Conservation (phyloP, 1,140 invertebrate genomes). For the Pantala flavescens region DNA sequence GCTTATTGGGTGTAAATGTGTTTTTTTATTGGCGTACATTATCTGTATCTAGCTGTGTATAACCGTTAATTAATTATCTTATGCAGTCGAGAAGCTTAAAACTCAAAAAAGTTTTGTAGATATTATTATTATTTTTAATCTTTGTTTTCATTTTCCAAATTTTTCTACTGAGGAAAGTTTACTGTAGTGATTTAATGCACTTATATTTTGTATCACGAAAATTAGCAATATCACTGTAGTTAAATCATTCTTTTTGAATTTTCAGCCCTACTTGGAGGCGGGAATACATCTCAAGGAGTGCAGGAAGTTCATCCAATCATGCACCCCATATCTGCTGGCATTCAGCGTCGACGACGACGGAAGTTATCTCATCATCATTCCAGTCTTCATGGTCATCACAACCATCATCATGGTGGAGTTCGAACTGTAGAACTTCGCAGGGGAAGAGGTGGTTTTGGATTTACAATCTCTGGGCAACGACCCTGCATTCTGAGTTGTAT, state of each 20-base stretch:
- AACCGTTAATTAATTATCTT: too few species aligned
- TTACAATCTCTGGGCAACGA: conserved; percentile 87
- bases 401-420: background rate
- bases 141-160: too few species aligned
- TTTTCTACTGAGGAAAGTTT: too few species aligned
- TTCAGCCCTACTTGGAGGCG: background rate
- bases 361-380: background rate
- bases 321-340: background rate
- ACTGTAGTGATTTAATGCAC: too few species aligned
- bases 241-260: background rate
- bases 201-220: too few species aligned
- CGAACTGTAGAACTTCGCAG: conserved; percentile 64
- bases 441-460: conserved; percentile 78
- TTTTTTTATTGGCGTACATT: too few species aligned
- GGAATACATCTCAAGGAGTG: background rate
- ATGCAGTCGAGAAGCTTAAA: too few species aligned
- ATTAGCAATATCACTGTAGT: too few species aligned
- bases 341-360: background rate
- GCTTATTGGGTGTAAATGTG: too few species aligned
- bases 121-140: too few species aligned
- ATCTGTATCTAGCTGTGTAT: too few species aligned
- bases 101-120: too few species aligned
- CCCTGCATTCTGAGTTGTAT: conserved; percentile 84
- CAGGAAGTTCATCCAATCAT: background rate
- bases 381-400: background rate